Percentiles rank a stretch among this genome's conserved stretches.
Conservation (phyloP, 1,140 invertebrate genomes). For the Hycleus cichorii region DNA sequence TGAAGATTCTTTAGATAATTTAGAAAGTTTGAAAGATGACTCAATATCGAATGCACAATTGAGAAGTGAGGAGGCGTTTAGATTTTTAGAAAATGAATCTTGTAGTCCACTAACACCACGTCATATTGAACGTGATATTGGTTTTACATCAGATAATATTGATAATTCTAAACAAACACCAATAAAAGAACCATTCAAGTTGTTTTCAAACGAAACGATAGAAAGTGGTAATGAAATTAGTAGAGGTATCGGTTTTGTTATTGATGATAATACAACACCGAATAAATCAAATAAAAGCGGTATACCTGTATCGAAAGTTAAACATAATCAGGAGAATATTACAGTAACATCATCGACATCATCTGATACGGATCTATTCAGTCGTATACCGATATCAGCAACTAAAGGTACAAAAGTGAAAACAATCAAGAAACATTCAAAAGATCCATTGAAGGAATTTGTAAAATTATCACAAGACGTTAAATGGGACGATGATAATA, state of each 20-base stretch:
- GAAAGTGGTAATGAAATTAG: too few species aligned
- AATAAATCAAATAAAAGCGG: conserved; percentile 7
- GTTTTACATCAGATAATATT: too few species aligned
- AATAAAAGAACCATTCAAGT: too few species aligned
- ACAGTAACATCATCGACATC: conserved; percentile 10
- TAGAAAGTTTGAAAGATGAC: conserved; percentile 33
- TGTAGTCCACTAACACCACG: conserved; percentile 24
- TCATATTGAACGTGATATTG: too few species aligned
- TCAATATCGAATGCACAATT: conserved; percentile 29
- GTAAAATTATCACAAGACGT: conserved; percentile 37
- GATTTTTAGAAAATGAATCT: conserved; percentile 37
- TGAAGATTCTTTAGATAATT: conserved; percentile 31
- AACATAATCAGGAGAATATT: conserved; percentile 25
- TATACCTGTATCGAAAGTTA: conserved; percentile 29
- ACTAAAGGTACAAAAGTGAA: conserved; percentile 37
- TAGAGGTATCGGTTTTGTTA: too few species aligned
- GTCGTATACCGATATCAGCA: conserved; percentile 34
- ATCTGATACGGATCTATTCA: conserved; percentile 30
- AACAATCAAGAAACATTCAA: conserved; percentile 44
- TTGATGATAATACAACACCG: too few species aligned
- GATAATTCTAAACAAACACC: too few species aligned
- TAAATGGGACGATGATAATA: conserved; percentile 43
- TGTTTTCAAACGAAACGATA: too few species aligned
- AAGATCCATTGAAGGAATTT: conserved; percentile 40
- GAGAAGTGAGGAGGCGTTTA: conserved; percentile 39